Conservation (phyloP, 64 coral and sea anemone genomes). For the Trachythela sp. region DNA sequence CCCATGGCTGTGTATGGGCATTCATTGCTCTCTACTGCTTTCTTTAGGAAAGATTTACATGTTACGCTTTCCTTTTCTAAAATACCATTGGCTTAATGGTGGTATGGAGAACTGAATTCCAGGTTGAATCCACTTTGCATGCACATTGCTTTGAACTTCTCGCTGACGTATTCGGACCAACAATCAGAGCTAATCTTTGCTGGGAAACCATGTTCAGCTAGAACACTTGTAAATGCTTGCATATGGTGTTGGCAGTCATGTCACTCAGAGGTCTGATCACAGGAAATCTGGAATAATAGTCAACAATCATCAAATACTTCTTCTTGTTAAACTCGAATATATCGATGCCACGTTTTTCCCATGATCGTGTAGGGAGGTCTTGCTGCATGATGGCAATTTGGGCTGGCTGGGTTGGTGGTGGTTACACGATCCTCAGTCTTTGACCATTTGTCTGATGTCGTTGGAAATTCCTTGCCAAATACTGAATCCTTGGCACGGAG, state of each 20-base stretch:
- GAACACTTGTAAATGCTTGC: constrained; percentile 24
- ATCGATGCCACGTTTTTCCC: background rate
- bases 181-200: constrained; percentile 36
- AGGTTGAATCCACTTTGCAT: constrained; percentile 45
- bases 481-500: background rate
- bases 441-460: constrained; percentile 22
- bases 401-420: background rate
- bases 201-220: constrained; percentile 52
- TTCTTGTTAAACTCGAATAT: constrained; percentile 25
- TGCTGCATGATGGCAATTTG: constrained; percentile 34
- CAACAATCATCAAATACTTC: constrained; percentile 19
- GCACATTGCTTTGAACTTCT: constrained; percentile 48
- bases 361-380: background rate
- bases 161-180: constrained; percentile 44
- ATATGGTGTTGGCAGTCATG: constrained; percentile 37
- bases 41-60: constrained; percentile 52
- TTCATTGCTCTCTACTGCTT: constrained; percentile 41
- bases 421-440: background rate
- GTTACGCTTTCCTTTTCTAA: constrained; percentile 41
- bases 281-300: constrained; percentile 43
- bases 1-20: constrained; percentile 52
- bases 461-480: constrained; percentile 16
- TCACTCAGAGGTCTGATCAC: constrained; percentile 21
- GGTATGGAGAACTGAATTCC: constrained; percentile 59
- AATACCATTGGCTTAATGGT: constrained; percentile 53